These are phyloP conservation scores for Diplodus sargus DNA, from an alignment of 2,797 vertebrate species.

Conservation along the genomic window DNA sequence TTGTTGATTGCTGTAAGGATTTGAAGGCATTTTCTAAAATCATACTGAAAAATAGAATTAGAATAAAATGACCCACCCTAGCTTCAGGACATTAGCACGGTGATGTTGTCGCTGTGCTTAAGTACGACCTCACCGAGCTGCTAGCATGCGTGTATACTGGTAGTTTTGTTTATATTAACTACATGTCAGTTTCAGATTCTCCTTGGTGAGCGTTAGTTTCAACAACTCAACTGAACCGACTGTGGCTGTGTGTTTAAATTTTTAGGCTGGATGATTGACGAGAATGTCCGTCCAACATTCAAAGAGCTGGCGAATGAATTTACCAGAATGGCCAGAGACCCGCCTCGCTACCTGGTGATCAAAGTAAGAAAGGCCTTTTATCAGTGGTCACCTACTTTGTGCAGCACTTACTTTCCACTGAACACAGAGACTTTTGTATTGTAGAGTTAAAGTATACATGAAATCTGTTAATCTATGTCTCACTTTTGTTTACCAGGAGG, in stretches of 20 bases:
- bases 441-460: not conserved
- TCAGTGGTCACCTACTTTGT: not conserved
- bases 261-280: constrained; percentile 98
- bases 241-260: constrained; percentile 1
- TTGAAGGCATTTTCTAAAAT: too few relatives aligned
- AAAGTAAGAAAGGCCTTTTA: constrained; percentile 83
- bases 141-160: not conserved
- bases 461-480: constrained; percentile 7
- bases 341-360: constrained; percentile 94
- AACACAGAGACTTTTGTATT: not conserved
- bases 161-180: not conserved
- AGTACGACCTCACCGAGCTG: not conserved
- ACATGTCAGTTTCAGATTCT: not conserved
- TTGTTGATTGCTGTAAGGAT: too few relatives aligned
- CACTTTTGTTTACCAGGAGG: constrained; percentile 67
- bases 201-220: not conserved
- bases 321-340: constrained; percentile 96
- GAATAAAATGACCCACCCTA: too few relatives aligned
- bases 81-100: too few relatives aligned
- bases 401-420: not conserved
- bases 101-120: too few relatives aligned
- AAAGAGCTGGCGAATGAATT: constrained; percentile 97
- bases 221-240: not conserved
- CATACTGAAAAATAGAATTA: too few relatives aligned
- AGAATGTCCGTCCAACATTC: constrained; percentile 96